These are phyloP conservation scores for Ennomos erosarius DNA, from an alignment of 2,888 invertebrate genomes.

Conservation along the genomic window DNA sequence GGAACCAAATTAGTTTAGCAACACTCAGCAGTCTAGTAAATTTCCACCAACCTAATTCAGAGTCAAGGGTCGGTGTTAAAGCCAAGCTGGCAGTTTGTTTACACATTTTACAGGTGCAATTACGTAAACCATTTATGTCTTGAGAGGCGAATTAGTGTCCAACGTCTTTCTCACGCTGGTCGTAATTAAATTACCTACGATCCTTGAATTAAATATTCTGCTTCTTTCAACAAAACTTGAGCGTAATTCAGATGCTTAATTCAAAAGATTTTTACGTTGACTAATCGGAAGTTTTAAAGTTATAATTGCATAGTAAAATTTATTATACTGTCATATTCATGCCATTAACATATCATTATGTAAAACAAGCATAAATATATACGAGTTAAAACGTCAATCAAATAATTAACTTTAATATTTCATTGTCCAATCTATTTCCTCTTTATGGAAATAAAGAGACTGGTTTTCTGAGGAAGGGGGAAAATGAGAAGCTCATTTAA, in stretches of 20 bases:
- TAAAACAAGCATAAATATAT: too few relatives aligned
- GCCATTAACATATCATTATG: too few relatives aligned
- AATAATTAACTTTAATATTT: too few relatives aligned
- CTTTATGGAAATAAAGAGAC: too few relatives aligned
- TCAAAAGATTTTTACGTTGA: too few relatives aligned
- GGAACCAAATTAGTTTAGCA: slow-evolving; percentile 15
- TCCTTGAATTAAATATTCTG: slow-evolving; percentile 9
- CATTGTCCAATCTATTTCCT: too few relatives aligned
- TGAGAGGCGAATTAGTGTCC: slow-evolving; percentile 28
- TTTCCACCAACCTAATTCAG: slow-evolving; percentile 18
- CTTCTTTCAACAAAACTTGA: background rate
- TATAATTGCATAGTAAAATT: too few relatives aligned
- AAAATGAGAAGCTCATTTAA: background rate
- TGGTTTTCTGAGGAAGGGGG: background rate
- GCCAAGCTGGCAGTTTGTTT: slow-evolving; percentile 24
- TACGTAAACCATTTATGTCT: slow-evolving; percentile 31
- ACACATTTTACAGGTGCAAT: slow-evolving; percentile 30
- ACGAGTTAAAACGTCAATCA: too few relatives aligned
- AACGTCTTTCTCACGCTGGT: slow-evolving; percentile 21
- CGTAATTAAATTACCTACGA: slow-evolving; percentile 19
- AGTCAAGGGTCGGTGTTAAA: slow-evolving; percentile 7
- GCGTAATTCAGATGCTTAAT: too few relatives aligned
- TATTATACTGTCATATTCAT: too few relatives aligned
- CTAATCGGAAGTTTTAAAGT: too few relatives aligned
- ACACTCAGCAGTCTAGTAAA: slow-evolving; percentile 14